Conservation (phyloP, 2,113 vertebrate genomes). For the Toxotes jaculatrix region DNA sequence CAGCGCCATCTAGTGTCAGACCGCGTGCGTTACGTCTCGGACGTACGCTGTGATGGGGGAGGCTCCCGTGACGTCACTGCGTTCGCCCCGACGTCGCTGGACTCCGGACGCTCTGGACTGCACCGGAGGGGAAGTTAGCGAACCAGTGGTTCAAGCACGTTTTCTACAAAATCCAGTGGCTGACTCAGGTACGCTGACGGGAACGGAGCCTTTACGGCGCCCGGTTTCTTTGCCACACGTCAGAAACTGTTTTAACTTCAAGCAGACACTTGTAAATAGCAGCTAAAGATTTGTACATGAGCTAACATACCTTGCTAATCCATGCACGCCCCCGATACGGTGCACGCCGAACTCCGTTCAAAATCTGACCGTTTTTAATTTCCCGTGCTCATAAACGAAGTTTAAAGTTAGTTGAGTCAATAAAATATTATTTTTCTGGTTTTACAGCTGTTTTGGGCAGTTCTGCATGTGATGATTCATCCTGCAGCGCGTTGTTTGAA, state of each 20-base stretch:
- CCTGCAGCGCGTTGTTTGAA: no score
- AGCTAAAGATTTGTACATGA: not conserved
- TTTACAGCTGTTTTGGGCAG: accelerated
- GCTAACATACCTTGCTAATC: constrained; percentile 47
- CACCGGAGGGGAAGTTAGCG: constrained; percentile 2
- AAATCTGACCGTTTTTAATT: not conserved
- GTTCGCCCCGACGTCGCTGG: constrained; percentile 4
- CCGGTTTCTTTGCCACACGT: no score
- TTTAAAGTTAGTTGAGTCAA: accelerated
- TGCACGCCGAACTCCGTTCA: not conserved
- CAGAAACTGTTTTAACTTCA: not conserved
- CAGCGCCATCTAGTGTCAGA: constrained; percentile 30
- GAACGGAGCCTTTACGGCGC: no score
- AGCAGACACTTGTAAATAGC: not conserved
- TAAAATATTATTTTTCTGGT: accelerated
- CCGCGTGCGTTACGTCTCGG: not conserved
- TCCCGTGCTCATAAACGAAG: accelerated
- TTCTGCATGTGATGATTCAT: not conserved
- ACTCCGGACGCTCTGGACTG: constrained; percentile 11
- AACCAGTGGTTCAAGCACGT: accelerated
- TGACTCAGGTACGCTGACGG: not conserved
- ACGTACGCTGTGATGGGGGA: not conserved
- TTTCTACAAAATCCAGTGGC: not conserved
- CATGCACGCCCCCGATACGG: not conserved
- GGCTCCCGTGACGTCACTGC: constrained; percentile 33